Base-by-base conservation (phyloP, 2,888 invertebrate genomes). In the Platycheirus albimanus region DNA sequence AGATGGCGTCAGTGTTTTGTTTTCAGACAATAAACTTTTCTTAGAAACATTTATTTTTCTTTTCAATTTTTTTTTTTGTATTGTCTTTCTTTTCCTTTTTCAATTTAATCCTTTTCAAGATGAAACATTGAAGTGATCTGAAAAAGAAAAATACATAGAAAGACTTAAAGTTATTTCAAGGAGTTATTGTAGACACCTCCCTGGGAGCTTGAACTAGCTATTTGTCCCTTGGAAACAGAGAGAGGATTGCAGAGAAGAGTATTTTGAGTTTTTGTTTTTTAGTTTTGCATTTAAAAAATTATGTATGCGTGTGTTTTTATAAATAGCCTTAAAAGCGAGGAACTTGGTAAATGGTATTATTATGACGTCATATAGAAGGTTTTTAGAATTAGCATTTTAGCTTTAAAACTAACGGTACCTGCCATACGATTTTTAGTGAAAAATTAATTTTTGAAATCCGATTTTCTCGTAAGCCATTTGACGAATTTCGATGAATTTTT, bases 21-120 rank as follows among this genome's bases (percentile, higher is more conserved):
- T 72, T 54, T 54, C 71, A 77, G 71, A 71, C 77, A 81, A 81
- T 81, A 77, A 61, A 77, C 61, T 79, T 71, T 54, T 36, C 17
- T 41, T 43, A 47, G 70, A 61, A 20, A 66, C 58, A 47, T 76
- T 71, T n/a, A n/a, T n/a, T n/a, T n/a, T 76, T 75, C 51, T 41
- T 70, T 80, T 52, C 30, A 52, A 71, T 71, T 81, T 81, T 76
- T 52, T 24, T 80, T 80, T 69, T 61, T n/a, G n/a, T n/a, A n/a
- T n/a, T n/a, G n/a, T n/a, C n/a, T n/a, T n/a, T n/a, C n/a, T n/a
- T 15, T 64, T 28, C 41, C 11, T 15, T 17, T 15, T 38, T 41
- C 38, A 38, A 58, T 61, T 61, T 61, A 61, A 61, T 61, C 61
- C 61, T 61, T 61, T 45, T 45, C 45, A 51, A 61, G 56, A 61